phyloP scores from a whole-genome alignment of 2,797 vertebrate species.

The Nasua narica region DNA sequence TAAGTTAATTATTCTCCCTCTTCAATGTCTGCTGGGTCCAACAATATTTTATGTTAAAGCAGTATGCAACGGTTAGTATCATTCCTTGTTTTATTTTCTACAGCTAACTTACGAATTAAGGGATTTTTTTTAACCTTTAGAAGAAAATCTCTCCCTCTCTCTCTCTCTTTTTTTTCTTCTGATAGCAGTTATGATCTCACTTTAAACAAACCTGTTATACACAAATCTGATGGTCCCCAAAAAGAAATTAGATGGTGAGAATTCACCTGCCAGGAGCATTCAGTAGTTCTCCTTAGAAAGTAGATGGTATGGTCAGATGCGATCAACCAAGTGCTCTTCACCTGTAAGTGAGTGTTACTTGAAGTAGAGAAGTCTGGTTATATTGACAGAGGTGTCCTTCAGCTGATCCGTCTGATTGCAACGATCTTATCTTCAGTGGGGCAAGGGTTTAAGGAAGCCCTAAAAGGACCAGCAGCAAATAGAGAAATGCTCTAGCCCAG shows the following conservation, averaged over 20 bases:
- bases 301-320: background rate
- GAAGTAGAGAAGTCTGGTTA: background rate
- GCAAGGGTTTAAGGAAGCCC: background rate
- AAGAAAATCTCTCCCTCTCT: background rate
- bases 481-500: background rate
- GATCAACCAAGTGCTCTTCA: background rate
- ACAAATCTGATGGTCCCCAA: background rate
- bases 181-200: background rate
- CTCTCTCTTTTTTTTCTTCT: background rate
- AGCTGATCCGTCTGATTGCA: background rate
- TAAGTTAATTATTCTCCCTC: background rate
- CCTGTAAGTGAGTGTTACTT: background rate
- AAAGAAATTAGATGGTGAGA: background rate
- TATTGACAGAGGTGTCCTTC: background rate
- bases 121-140: background rate
- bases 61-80: background rate
- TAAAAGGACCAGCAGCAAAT: background rate
- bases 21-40: background rate
- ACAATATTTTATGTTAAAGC: background rate
- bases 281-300: background rate
- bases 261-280: background rate
- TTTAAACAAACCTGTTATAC: background rate
- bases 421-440: background rate
- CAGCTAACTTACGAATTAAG: background rate
- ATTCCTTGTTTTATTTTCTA: background rate